Base-by-base conservation (phyloP, 2,113 vertebrate genomes). In the Caranx melampygus region DNA sequence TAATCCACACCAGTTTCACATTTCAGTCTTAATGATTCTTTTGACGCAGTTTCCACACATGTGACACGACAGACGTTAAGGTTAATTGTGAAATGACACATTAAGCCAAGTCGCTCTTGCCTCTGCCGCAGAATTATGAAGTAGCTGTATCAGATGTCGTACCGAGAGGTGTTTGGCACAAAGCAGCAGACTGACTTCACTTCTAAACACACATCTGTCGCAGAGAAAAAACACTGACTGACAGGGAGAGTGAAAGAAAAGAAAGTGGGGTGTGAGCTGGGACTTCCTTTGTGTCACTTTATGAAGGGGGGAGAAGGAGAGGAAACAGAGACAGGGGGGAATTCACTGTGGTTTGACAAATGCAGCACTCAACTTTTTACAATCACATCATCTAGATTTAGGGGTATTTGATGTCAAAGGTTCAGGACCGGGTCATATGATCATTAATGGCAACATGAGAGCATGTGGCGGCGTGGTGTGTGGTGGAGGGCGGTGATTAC, bases 151-250 rank as follows among this genome's bases (percentile, higher is more conserved):
- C 84, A 75, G 47, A 85, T 93, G 65, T 87, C 84, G 81, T 20
- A 64, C 72, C 79, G 84, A 85, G 78, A 83, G 64, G 78, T 74
- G 60, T 87, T 91, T 88, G 92, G 88, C 79, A 81, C 75, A 77
- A 70, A 55, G 64, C 18, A 45, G 71, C 61, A 37, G 82, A n/a
- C 82, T 77, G 81, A 89, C 78, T 88, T 90, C 82, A 81, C 76
- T 67, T 64, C 65, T 58, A 65, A 82, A 82, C 76, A 87, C 54
- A 71, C 47, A 67, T 59, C 80, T 84, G 71, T 86, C 26, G 9
- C 61, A 54, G 60, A 72, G 79, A 81, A 64, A 86, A 86, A 75
- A 77, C 47, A 73, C 60, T 40, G 86, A 83, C 60, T 72, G 82
- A 83, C 75, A 84, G 81, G 71, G 77, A 79, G 72, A 60, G 45